phyloP scores from a whole-genome alignment of 2,888 invertebrate species.

The Ptilodon capucinus region DNA sequence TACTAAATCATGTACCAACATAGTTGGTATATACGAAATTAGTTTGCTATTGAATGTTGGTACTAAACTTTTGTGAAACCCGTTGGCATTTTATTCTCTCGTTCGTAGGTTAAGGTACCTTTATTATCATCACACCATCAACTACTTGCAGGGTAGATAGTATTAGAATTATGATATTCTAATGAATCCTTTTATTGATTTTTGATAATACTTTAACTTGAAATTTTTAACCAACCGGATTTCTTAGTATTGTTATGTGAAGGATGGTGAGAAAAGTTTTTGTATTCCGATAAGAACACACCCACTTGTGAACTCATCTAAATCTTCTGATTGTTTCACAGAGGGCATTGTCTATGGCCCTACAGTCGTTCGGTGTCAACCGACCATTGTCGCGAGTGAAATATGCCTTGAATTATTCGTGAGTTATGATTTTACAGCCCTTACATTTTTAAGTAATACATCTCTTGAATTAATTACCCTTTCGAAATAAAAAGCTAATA shows the following conservation, averaged over 20 bases:
- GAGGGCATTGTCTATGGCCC: conserved; percentile 39
- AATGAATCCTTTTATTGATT: no score
- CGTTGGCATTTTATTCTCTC: not conserved
- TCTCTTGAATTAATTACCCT: conserved; percentile 32
- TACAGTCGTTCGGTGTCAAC: conserved; percentile 31
- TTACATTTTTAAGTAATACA: conserved; percentile 40
- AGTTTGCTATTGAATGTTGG: not conserved
- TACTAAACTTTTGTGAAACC: not conserved
- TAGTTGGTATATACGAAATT: not conserved
- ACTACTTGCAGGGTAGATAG: no score
- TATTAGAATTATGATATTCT: no score
- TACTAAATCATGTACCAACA: not conserved
- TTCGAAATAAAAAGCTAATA: conserved; percentile 9
- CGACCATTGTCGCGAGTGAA: conserved; percentile 46
- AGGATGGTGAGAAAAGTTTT: not conserved
- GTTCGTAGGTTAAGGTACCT: not conserved
- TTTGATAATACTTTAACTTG: no score
- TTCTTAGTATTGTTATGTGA: no score
- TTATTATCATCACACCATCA: no score
- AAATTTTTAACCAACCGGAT: no score
- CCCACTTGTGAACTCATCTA: conserved; percentile 46
- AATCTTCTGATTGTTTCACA: conserved; percentile 61
- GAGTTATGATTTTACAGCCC: conserved; percentile 45
- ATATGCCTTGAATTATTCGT: conserved; percentile 52
- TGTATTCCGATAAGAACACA: conserved; percentile 22